Evolutionary conservation across 1,140 invertebrate species (phyloP).

Genomic region (Ditylenchus dipsaci): DNA sequence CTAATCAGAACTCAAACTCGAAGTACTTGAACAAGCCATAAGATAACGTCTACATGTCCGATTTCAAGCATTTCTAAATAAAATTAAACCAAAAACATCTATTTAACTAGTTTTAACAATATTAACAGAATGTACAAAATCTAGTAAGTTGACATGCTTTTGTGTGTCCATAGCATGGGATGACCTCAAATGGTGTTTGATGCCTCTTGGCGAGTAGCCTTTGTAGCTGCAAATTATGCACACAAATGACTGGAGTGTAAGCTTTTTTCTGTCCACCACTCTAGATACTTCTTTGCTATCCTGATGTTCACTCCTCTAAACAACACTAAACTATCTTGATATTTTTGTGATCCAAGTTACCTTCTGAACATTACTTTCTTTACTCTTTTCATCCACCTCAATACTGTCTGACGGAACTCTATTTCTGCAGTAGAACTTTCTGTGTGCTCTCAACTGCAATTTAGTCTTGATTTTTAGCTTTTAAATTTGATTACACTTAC

Average conservation of each 20-base stretch:
- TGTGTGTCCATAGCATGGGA: neutral
- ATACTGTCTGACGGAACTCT: neutral
- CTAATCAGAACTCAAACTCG: too few species aligned
- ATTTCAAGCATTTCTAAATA: too few species aligned
- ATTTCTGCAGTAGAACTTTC: conserved; percentile 8
- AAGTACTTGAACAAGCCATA: too few species aligned
- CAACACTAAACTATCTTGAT: neutral
- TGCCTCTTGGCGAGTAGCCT: neutral
- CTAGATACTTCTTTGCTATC: too few species aligned
- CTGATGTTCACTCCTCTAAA: neutral
- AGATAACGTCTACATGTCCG: too few species aligned
- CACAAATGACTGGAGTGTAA: neutral
- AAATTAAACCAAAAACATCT: too few species aligned
- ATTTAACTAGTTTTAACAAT: too few species aligned
- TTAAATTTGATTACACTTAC: neutral
- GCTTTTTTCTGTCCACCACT: neutral
- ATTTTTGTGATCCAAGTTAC: neutral
- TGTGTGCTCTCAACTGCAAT: neutral
- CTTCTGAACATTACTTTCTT: neutral
- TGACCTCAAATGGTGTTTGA: neutral
- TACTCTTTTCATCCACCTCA: neutral
- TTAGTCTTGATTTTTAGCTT: neutral
- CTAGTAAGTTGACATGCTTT: too few species aligned
- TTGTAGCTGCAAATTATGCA: conserved; percentile 2
- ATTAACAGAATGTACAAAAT: too few species aligned